Evolutionary conservation across 64 coral and sea anemone genomes (phyloP), one percentile per base, ranked within the genome.

Genomic region (Montipora cactus): DNA sequence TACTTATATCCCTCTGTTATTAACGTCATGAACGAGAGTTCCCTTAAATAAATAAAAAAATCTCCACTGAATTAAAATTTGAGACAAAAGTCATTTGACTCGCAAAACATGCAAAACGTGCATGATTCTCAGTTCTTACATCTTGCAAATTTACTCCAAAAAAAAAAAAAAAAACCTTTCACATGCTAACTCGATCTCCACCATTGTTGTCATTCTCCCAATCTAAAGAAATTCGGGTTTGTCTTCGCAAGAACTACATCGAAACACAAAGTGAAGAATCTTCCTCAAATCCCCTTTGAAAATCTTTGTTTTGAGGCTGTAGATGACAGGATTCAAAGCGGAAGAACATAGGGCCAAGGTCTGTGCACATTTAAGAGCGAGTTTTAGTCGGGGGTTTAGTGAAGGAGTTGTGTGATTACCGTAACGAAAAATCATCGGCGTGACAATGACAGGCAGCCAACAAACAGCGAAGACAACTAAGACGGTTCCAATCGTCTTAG

Each of bases 291-390:
- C 94, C 45, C 55, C 90, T n/a, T 85, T 85, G 77, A 99, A 99
- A n/a, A 80, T 94, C 80, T 91, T 72, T 73, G 79, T 94, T 78
- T 86, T 93, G 70, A 90, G 84, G 59, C 95, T 94, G 72, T 99
- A 99, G 16, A 99, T 92, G 4, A 99, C 28, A 28, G 98, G 98
- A 49, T 99, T 99, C 49, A 94, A 10, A 14, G 98, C 95, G 21
- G 98, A 99, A 13, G 94, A 96, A 18, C 95, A 99, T 0, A 99
- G 59, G 8, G 92, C 98, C 5, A 99, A 47, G 80, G 98, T 96
- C 25, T 96, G 96, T 1, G 73, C 98, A 89, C 95, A 96, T 67
- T 87, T 86, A 59, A 99, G 94, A 19, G 87, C 86, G 11, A 73
- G 48, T 0, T 64, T 64, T 4, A 64, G 61, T 66, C 18, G 37